These are phyloP conservation scores for Bos indicus DNA, from an alignment of 2,113 vertebrate genomes.

Conservation along the genomic window DNA sequence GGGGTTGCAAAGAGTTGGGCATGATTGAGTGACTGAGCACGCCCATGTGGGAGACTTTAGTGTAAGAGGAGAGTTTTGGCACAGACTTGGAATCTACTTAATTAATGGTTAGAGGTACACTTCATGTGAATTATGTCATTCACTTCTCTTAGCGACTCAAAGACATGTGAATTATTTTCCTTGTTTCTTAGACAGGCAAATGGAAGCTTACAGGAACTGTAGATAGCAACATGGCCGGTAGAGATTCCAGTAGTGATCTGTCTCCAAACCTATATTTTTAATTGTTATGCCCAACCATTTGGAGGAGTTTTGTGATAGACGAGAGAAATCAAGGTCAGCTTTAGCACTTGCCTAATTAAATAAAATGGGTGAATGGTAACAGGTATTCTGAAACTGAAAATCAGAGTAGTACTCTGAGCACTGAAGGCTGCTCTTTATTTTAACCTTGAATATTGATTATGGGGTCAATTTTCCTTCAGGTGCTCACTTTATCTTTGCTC, in stretches of 20 bases:
- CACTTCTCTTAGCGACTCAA: background rate
- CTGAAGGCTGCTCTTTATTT: background rate
- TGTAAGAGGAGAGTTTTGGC: background rate
- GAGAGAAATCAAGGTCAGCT: background rate
- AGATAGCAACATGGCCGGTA: background rate
- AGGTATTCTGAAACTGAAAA: background rate
- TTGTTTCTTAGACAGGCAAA: background rate
- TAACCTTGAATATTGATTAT: background rate
- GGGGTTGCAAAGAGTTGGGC: background rate
- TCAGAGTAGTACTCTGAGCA: background rate
- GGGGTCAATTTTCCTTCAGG: background rate
- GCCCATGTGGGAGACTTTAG: background rate
- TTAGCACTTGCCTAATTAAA: background rate
- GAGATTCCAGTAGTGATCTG: background rate
- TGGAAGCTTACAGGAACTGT: background rate
- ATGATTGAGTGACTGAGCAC: background rate
- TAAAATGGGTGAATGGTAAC: background rate
- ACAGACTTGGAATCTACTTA: background rate
- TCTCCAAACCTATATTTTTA: background rate
- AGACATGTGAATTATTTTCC: background rate
- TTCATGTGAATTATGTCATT: background rate
- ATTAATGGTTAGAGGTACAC: background rate
- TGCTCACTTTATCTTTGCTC: background rate
- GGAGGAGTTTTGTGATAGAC: background rate
- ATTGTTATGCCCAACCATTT: background rate